Evolutionary conservation across 2,797 vertebrate genomes (phyloP).

Genomic region (Melanotaenia trifasciata): DNA sequence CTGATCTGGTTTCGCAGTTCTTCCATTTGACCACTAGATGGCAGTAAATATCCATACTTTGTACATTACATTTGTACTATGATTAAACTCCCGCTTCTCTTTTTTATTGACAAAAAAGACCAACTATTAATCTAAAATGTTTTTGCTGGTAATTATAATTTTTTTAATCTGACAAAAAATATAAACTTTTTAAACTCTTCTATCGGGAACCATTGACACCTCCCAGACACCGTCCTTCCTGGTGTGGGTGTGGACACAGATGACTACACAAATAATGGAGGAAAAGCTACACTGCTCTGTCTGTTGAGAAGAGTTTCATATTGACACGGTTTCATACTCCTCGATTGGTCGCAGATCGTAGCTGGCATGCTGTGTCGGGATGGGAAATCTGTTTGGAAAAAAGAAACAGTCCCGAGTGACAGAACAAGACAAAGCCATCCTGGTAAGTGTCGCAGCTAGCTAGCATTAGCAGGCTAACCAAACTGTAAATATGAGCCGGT

Average conservation of each 20-base stretch:
- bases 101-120: no score
- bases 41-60: no score
- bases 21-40: not conserved
- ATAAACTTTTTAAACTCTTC: no score
- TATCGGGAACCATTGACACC: constrained; percentile 29
- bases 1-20: not conserved
- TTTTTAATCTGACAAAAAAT: no score
- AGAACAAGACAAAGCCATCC: constrained; percentile 91
- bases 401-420: constrained; percentile 92
- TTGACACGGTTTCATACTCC: not conserved
- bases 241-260: constrained; percentile 71
- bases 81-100: no score
- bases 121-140: no score
- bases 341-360: not conserved
- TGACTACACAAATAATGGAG: constrained; percentile 60
- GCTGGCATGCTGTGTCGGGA: constrained; percentile 78
- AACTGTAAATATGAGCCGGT: not conserved
- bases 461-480: constrained; percentile 6
- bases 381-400: constrained; percentile 93
- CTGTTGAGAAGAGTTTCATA: not conserved
- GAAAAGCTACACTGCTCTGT: constrained; percentile 15
- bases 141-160: no score
- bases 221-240: constrained; percentile 53
- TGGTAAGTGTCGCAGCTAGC: constrained; percentile 81
- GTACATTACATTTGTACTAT: no score